Base-by-base conservation (phyloP, 2,888 invertebrate species). In the Drosophila emarginata region DNA sequence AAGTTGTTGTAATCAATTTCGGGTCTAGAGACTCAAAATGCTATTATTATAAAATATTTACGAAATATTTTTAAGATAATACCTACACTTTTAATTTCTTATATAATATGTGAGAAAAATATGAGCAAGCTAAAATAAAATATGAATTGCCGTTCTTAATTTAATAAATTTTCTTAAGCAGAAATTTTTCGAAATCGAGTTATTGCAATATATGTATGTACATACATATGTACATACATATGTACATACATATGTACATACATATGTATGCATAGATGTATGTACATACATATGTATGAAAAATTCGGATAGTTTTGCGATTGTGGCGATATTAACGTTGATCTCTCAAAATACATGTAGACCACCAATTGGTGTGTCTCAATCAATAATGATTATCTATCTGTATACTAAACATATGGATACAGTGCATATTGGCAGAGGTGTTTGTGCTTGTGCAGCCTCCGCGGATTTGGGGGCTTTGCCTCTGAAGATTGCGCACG, bases 401-500 rank as follows among this genome's bases (percentile, higher is more conserved):
- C 18, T 11, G 32, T 21, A 21, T 9, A 6, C 21, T n/a, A 2
- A 11, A 28, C 11, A 9, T 14, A 54, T 26, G 36, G 7, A n/a
- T 39, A 4, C 11, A 11, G 28, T 59, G 59, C 59, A 59, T 59
- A 28, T 40, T n/a, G 59, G 2, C 28, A 26, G 45, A 59, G 28
- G 28, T 28, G 37, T 45, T 28, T 50, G 45, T 59, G 59, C 59
- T 28, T 50, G 45, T 59, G 59, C 59, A 59, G 59, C 59, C 18
- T 45, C 21, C 45, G 32, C 32, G 11, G 45, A 21, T 21, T 9
- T 45, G 18, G 45, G 21, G 18, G 45, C 45, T 45, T 21, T 28
- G 59, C 14, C 18, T 45, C 59, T 59, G 18, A 28, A 18, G 45
- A 32, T 50, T 84, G 83, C 83, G 67, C 83, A 84, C 83, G 87